Evolutionary conservation across 2,888 invertebrate species (phyloP), one percentile per base, ranked within the genome.

Genomic region (Sisyra nigra): DNA sequence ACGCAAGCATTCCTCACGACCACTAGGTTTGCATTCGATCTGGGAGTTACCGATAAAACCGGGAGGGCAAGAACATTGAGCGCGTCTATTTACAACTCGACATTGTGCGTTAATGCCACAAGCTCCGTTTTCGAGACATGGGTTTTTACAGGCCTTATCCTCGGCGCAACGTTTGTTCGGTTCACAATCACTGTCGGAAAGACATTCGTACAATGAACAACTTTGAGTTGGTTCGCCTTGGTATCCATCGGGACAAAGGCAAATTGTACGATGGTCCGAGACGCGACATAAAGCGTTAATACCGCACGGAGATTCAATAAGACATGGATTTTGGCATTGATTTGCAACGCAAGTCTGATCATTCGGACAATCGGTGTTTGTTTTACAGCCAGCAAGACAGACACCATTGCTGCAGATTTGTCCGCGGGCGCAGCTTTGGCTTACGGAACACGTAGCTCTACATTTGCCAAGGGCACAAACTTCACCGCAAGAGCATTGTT

Each of bases 31-130:
- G 55, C 84, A 84, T 55, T 79, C 80, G 5, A 72, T 62, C 34
- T 66, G 58, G 0, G 83, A 77, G 58, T 82, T 80, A 44, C 83
- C 83, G 49, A 74, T 71, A 55, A 74, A 80, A 36, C 80, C 80
- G 2, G 76, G 77, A 14, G 81, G 80, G 54, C 85, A 85, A 0
- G 76, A 72, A 53, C 85, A 85, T 52, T 85, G 80, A 0, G 88
- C 80, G 50, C 69, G 68, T 56, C 84, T 71, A 52, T 81, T 76
- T 13, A 80, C 68, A 8, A 87, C 80, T 33, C 83, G 74, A 55
- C 91, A 89, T 52, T 88, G 84, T 0, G 88, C 86, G 59, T 88
- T 88, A 24, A 74, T 62, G 10, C 89, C 91, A 54, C 91, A 91
- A 24, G 80, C 76, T 7, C 77, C 78, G 31, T 70, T 66, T 53